Conservation (phyloP, 2,888 invertebrate species). For the Tenodera sinensis region DNA sequence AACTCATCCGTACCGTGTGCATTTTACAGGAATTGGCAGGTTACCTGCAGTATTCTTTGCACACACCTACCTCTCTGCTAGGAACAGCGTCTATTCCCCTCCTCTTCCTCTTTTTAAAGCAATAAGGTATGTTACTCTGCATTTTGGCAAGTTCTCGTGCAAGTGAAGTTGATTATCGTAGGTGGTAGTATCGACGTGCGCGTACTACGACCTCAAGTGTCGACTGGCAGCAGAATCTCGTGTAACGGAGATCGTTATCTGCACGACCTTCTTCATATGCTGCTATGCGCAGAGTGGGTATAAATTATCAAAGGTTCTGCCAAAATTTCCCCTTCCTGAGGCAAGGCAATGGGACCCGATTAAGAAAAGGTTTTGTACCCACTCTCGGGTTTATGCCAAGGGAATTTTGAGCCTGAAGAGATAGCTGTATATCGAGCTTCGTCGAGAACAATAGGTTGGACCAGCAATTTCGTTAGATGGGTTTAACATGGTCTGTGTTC, state of each 20-base stretch:
- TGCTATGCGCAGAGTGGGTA: not conserved
- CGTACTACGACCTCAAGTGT: not conserved
- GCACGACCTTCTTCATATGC: not conserved
- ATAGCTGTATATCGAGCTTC: too few species aligned
- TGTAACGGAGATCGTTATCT: not conserved
- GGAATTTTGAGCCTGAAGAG: not conserved
- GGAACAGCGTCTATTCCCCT: too few species aligned
- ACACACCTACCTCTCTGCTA: too few species aligned
- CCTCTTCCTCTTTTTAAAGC: too few species aligned
- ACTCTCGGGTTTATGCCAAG: not conserved
- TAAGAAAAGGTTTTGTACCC: not conserved
- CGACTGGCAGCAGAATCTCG: not conserved
- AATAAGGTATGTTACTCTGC: too few species aligned
- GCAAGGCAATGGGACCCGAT: not conserved
- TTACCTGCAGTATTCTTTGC: too few species aligned
- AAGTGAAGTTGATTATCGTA: not conserved
- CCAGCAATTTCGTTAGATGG: not conserved
- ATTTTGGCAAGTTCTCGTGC: not conserved
- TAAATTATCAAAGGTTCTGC: not conserved
- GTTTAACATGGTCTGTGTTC: not conserved
- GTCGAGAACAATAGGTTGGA: not conserved
- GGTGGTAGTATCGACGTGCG: not conserved
- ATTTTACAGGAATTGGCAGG: too few species aligned
- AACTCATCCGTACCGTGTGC: too few species aligned
- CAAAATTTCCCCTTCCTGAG: not conserved